Conservation (phyloP, 1,140 invertebrate species). For the Diuraphis noxia region DNA sequence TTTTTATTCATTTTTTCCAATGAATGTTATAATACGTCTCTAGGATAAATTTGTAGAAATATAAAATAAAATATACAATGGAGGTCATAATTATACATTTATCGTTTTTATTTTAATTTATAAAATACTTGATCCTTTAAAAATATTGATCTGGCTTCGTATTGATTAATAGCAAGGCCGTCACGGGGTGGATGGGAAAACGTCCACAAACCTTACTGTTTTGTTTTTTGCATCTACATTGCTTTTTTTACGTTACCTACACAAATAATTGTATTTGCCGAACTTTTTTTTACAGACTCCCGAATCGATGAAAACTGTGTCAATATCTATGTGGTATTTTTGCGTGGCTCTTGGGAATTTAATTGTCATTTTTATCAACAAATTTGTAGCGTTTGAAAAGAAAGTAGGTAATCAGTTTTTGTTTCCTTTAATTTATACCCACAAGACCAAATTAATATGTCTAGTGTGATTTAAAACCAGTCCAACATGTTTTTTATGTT, state of each 20-base stretch:
- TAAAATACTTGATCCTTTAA: neutral
- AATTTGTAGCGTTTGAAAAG: conserved; percentile 4
- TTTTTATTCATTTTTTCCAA: neutral
- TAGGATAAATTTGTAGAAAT: neutral
- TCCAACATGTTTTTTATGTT: conserved; percentile 19
- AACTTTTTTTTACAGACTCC: conserved; percentile 27
- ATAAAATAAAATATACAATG: neutral
- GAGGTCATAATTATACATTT: neutral
- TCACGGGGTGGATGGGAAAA: neutral
- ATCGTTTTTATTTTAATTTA: neutral
- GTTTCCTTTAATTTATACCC: neutral
- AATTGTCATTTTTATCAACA: conserved; percentile 60
- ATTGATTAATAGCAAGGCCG: neutral
- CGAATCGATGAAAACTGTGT: conserved; percentile 60
- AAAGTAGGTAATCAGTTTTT: conserved; percentile 9
- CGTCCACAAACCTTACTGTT: neutral
- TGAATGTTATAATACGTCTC: neutral
- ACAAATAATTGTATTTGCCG: neutral
- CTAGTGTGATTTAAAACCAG: neutral
- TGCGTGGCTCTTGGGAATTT: conserved; percentile 62
- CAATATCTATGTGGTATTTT: conserved; percentile 62
- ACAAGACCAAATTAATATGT: neutral
- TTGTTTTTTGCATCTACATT: neutral
- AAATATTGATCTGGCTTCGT: neutral
- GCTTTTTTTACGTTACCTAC: neutral